Conservation (phyloP, 2,888 invertebrate genomes). For the Drosophila conformis region DNA sequence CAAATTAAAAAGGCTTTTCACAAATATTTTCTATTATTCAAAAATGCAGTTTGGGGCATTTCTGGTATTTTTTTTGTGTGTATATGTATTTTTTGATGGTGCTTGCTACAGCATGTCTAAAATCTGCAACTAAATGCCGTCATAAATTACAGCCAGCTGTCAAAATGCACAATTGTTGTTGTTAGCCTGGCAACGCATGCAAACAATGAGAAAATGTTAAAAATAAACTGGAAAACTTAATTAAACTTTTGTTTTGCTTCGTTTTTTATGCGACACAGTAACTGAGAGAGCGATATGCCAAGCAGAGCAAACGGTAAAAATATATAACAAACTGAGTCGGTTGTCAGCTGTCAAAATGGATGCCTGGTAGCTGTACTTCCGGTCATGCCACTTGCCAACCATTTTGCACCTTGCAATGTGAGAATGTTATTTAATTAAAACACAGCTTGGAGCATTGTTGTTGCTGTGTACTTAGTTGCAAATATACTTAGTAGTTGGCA, state of each 20-base stretch:
- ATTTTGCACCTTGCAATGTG: slow-evolving; percentile 70
- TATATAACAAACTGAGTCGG: slow-evolving; percentile 2
- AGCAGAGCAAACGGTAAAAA: slow-evolving; percentile 11
- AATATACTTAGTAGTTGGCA: slow-evolving; percentile 20
- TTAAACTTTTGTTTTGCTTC: slow-evolving; percentile 61
- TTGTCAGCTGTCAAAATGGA: slow-evolving; percentile 32
- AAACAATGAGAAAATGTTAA: slow-evolving; percentile 65
- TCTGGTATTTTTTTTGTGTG: background rate
- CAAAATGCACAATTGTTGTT: slow-evolving; percentile 63
- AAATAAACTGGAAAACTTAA: slow-evolving; percentile 78
- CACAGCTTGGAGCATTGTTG: slow-evolving; percentile 41
- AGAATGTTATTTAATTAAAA: slow-evolving; percentile 59
- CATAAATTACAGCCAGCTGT: slow-evolving; percentile 70
- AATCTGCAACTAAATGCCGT: slow-evolving; percentile 70
- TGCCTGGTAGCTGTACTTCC: slow-evolving; percentile 4
- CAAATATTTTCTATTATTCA: background rate
- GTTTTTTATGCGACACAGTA: slow-evolving; percentile 7
- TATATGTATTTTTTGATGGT: slow-evolving; percentile 15
- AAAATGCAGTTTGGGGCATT: background rate
- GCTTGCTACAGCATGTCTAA: slow-evolving; percentile 50
- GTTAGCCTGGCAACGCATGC: slow-evolving; percentile 54
- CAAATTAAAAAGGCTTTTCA: background rate
- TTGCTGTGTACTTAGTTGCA: slow-evolving; percentile 1
- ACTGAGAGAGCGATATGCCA: background rate
- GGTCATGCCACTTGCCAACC: slow-evolving; percentile 69